A percentile compares a stretch with the other conserved stretches of the same genome.
These are phyloP conservation scores for Takifugu bimaculatus DNA, from an alignment of 2,113 vertebrate species.

Conservation along the genomic window DNA sequence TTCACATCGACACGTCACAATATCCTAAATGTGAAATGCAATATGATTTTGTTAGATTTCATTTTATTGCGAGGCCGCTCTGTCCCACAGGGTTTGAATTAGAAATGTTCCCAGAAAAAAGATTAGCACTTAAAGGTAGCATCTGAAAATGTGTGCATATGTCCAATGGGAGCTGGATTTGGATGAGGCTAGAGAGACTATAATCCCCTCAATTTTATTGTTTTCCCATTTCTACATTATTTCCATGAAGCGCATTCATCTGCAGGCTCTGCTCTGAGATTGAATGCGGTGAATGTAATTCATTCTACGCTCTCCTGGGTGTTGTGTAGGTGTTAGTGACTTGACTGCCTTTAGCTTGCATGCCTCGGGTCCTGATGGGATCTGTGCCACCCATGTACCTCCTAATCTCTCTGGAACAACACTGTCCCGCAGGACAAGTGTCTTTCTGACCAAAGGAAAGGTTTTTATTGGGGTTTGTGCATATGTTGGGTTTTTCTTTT, in stretches of 20 bases:
- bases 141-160: constrained; percentile 33
- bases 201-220: constrained; percentile 60
- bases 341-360: constrained; percentile 52
- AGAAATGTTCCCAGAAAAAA: constrained; percentile 40
- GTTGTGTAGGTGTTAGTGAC: constrained; percentile 44
- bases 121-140: constrained; percentile 53
- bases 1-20: not conserved
- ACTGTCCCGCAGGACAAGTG: constrained; percentile 25
- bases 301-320: constrained; percentile 33
- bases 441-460: constrained; percentile 26
- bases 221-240: constrained; percentile 58
- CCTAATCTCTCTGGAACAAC: constrained; percentile 55
- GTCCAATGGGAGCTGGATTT: constrained; percentile 53
- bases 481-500: constrained; percentile 6
- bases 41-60: constrained; percentile 21
- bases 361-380: constrained; percentile 53
- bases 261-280: constrained; percentile 37
- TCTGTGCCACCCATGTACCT: constrained; percentile 49
- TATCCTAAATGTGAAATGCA: constrained; percentile 40
- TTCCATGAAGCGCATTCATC: constrained; percentile 42
- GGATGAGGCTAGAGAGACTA: constrained; percentile 45
- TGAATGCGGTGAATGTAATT: constrained; percentile 55
- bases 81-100: constrained; percentile 37
- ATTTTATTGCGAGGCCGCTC: constrained; percentile 28
- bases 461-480: not conserved